phyloP scores from a whole-genome alignment of 2,888 invertebrate genomes.

The Epirrhoe alternata region DNA sequence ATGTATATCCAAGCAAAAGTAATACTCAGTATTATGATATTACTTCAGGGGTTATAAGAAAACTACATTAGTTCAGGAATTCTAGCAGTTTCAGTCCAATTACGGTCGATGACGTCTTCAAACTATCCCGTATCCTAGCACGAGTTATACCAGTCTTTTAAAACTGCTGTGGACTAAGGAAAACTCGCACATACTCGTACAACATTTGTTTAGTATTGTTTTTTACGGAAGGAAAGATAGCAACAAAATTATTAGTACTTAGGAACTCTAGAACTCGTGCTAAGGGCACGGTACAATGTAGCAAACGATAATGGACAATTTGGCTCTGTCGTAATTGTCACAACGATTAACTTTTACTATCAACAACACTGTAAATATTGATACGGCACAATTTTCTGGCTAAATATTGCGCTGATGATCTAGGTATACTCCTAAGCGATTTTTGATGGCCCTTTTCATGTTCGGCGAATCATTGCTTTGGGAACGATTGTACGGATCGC shows the following conservation, averaged over 20 bases:
- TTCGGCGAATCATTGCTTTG: slow-evolving; percentile 9
- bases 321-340: slow-evolving; percentile 61
- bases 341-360: slow-evolving; percentile 65
- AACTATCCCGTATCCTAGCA: slow-evolving; percentile 47
- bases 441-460: slow-evolving; percentile 62
- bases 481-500: background rate
- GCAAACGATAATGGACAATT: slow-evolving; percentile 60
- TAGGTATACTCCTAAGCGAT: slow-evolving; percentile 62
- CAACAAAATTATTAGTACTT: background rate
- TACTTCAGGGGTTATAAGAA: slow-evolving; percentile 19
- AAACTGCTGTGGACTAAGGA: too few species aligned
- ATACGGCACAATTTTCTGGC: slow-evolving; percentile 55
- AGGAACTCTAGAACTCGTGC: slow-evolving; percentile 1
- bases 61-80: slow-evolving; percentile 36
- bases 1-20: too few species aligned
- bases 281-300: slow-evolving; percentile 48
- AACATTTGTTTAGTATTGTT: too few species aligned
- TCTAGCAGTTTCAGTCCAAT: slow-evolving; percentile 39
- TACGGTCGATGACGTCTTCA: slow-evolving; percentile 41
- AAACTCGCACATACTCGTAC: too few species aligned
- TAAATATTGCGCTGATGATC: slow-evolving; percentile 60
- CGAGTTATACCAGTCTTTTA: background rate
- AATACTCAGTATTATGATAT: background rate
- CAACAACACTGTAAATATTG: slow-evolving; percentile 64
- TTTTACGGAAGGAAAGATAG: background rate